These are phyloP conservation scores for Cantharis nigra DNA, from an alignment of 2,888 invertebrate genomes.

Conservation along the genomic window DNA sequence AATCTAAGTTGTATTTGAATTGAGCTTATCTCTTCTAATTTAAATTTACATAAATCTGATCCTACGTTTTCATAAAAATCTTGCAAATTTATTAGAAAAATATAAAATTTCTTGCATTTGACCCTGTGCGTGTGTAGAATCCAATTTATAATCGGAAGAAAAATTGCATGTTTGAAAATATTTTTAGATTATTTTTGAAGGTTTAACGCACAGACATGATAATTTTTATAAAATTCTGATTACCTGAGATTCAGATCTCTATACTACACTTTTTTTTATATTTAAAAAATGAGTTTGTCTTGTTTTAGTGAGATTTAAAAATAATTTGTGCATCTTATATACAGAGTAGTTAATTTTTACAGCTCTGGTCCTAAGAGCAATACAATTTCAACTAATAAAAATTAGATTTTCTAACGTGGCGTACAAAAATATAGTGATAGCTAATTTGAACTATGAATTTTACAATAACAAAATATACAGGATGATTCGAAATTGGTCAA, in stretches of 20 bases:
- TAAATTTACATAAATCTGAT: not conserved
- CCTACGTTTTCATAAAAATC: not conserved
- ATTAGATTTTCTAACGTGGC: constrained; percentile 19
- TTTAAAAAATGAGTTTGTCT: not conserved
- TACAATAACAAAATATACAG: constrained; percentile 16
- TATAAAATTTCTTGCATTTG: not conserved
- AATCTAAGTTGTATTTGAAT: not conserved
- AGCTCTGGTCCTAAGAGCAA: constrained; percentile 17
- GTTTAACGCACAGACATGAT: not conserved
- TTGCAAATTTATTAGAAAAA: not conserved
- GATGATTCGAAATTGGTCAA: not conserved
- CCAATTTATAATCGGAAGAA: not conserved
- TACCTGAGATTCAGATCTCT: not conserved
- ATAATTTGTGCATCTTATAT: not conserved
- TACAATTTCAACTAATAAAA: constrained; percentile 13
- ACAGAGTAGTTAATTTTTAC: not conserved
- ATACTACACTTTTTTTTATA: not conserved
- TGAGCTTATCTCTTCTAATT: not conserved
- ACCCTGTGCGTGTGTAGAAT: not conserved
- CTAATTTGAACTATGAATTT: constrained; percentile 30
- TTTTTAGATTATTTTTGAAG: not conserved
- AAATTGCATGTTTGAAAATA: not conserved
- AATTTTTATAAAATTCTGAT: not conserved
- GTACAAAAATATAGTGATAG: constrained; percentile 33
- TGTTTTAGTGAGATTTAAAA: not conserved